Conservation (phyloP, 2,113 vertebrate species). For the Onychostruthus taczanowskii region DNA sequence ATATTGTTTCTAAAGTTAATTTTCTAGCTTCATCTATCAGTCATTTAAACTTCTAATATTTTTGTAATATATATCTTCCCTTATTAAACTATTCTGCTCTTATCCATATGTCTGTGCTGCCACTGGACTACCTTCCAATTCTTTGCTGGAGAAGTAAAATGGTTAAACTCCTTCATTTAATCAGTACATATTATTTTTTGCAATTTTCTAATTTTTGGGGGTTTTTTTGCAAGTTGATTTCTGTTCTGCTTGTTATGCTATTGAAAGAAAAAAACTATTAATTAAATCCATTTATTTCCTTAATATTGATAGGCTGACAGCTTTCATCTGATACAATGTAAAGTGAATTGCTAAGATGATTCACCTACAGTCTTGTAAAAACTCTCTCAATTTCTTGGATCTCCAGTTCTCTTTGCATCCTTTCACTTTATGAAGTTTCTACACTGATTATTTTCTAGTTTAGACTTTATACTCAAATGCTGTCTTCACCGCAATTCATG, state of each 20-base stretch:
- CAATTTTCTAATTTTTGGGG: not conserved
- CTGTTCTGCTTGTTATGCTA: not conserved
- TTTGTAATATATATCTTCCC: not conserved
- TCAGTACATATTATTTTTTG: not conserved
- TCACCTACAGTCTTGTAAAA: not conserved
- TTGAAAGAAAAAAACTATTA: not conserved
- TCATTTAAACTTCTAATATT: not conserved
- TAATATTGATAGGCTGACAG: not conserved
- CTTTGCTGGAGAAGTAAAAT: not conserved
- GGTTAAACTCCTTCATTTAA: not conserved
- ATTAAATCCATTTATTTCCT: not conserved
- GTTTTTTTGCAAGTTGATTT: not conserved
- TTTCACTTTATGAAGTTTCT: not conserved
- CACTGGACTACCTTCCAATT: not conserved
- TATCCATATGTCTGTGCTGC: not conserved
- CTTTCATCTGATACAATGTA: not conserved
- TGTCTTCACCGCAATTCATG: not conserved
- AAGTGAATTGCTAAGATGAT: not conserved
- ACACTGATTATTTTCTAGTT: not conserved
- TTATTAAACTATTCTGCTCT: not conserved
- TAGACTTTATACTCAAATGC: not conserved
- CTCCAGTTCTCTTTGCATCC: not conserved
- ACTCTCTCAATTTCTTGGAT: not conserved
- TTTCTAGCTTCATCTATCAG: not conserved
- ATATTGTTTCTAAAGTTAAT: not conserved